Percentiles rank a stretch among this genome's conserved stretches.
Evolutionary conservation across 1,140 invertebrate genomes (phyloP).

Genomic region (Dendroctonus ponderosae): DNA sequence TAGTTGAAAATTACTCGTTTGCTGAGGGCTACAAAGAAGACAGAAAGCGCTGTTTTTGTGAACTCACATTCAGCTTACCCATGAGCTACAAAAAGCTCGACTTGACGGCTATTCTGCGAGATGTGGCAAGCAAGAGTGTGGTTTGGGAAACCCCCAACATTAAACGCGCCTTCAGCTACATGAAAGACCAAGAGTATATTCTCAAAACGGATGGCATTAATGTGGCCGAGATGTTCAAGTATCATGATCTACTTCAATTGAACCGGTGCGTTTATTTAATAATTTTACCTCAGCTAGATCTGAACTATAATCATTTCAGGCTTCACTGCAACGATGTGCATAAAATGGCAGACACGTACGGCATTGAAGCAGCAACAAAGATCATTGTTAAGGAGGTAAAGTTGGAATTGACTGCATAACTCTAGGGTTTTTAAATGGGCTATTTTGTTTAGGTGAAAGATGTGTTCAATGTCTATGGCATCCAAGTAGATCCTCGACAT

Average conservation of each 20-base stretch:
- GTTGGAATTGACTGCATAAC: not conserved
- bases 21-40: slow-evolving; percentile 77
- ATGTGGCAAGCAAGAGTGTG: slow-evolving; percentile 70
- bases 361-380: slow-evolving; percentile 92
- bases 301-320: slow-evolving; percentile 14
- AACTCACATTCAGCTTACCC: slow-evolving; percentile 65
- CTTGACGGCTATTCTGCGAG: slow-evolving; percentile 73
- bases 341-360: slow-evolving; percentile 83
- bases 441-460: slow-evolving; percentile 62
- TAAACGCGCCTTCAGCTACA: slow-evolving; percentile 75
- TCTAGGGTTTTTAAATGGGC: not conserved
- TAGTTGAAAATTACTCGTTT: slow-evolving; percentile 51
- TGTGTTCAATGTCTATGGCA: slow-evolving; percentile 95
- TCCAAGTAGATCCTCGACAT: slow-evolving; percentile 91
- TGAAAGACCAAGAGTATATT: slow-evolving; percentile 59
- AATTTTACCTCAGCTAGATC: slow-evolving; percentile 47
- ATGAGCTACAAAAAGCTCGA: slow-evolving; percentile 69
- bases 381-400: slow-evolving; percentile 71
- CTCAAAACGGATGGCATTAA: slow-evolving; percentile 96
- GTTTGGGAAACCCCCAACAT: slow-evolving; percentile 81
- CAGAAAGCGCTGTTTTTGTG: slow-evolving; percentile 69
- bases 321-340: slow-evolving; percentile 93
- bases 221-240: slow-evolving; percentile 56
- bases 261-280: slow-evolving; percentile 61
- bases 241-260: slow-evolving; percentile 30